A percentile compares a stretch with the other conserved stretches of the same genome.
phyloP scores from a whole-genome alignment of 2,113 vertebrate genomes.

The Amazona vittata region DNA sequence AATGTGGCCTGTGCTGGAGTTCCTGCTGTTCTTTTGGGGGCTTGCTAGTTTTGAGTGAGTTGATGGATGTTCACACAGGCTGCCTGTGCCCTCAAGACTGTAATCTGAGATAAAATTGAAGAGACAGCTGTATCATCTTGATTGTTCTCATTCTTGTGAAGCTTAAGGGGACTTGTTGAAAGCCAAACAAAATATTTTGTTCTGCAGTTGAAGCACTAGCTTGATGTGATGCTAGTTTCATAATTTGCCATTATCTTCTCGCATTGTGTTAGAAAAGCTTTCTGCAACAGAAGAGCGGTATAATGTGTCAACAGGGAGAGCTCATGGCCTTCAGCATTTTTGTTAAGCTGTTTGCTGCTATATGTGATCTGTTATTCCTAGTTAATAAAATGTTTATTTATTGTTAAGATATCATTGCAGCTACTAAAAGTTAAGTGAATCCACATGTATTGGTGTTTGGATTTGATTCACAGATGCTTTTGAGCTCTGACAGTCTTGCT shows the following conservation, averaged over 20 bases:
- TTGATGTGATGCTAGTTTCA: neutral
- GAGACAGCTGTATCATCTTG: neutral
- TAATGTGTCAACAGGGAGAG: neutral
- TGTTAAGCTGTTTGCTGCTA: neutral
- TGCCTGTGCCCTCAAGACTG: neutral
- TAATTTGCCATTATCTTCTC: conserved; percentile 19
- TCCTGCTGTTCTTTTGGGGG: neutral
- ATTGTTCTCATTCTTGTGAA: neutral
- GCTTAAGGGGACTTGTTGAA: neutral
- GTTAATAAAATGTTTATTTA: neutral
- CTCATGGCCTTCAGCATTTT: neutral
- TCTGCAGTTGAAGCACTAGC: neutral
- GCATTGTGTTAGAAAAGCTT: neutral
- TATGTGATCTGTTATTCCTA: neutral
- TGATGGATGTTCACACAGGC: neutral
- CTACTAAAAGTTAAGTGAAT: neutral
- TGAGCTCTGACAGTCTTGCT: neutral
- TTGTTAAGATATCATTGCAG: neutral
- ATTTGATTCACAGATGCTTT: neutral
- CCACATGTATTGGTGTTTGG: neutral
- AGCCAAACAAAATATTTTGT: neutral
- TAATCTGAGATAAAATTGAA: neutral
- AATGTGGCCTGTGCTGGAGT: neutral
- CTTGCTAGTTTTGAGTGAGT: neutral
- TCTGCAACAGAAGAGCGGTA: neutral